phyloP scores from a whole-genome alignment of 53 echinoderm and acorn worm species.

The Echinometra lucunter region DNA sequence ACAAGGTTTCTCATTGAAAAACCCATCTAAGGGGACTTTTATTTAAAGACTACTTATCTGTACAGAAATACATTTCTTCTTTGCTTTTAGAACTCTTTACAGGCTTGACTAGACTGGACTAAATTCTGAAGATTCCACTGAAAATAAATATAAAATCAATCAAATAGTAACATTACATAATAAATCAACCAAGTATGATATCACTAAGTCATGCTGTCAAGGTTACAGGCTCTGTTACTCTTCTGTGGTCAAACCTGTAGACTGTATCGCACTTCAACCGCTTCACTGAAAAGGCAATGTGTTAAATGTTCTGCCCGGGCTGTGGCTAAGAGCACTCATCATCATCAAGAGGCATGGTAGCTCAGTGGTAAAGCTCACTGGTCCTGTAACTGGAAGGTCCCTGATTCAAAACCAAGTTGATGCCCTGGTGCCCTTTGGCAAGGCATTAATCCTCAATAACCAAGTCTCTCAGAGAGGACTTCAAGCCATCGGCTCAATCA shows the following conservation, averaged over 20 bases:
- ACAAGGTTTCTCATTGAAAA: neutral
- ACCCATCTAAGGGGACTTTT: neutral
- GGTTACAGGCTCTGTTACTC: neutral
- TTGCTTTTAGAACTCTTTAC: neutral
- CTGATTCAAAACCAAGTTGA: too few species aligned
- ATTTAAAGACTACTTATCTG: neutral
- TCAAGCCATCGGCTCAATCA: too few species aligned
- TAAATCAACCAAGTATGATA: too few species aligned
- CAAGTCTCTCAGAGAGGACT: too few species aligned
- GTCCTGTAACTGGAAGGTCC: too few species aligned
- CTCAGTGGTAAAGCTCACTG: too few species aligned
- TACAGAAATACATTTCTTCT: neutral
- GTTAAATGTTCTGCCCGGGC: neutral
- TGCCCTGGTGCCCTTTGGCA: too few species aligned
- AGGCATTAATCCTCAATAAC: too few species aligned
- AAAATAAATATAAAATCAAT: constrained; percentile 3
- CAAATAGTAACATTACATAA: too few species aligned
- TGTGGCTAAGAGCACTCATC: neutral
- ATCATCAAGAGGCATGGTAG: too few species aligned
- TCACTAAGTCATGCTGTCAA: neutral
- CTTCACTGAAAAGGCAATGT: neutral
- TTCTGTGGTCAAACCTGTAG: neutral
- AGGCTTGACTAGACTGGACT: neutral
- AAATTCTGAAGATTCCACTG: neutral
- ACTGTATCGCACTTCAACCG: neutral